Evolutionary conservation across 2,888 invertebrate genomes (phyloP).

Genomic region (Agrilus mali): DNA sequence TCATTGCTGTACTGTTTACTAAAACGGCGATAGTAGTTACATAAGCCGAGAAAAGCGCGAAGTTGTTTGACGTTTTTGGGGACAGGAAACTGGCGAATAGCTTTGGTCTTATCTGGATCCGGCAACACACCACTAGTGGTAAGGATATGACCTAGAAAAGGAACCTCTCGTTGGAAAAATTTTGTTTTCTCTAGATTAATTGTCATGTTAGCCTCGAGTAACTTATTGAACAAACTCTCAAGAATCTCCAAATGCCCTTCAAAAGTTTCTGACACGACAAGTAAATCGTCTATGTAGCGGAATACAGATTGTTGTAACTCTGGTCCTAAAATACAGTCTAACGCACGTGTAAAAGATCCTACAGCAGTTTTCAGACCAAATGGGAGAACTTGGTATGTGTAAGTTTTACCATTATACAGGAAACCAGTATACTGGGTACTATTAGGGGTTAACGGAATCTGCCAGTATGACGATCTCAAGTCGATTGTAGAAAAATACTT

Average conservation of each 20-base stretch:
- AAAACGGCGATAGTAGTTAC: constrained; percentile 4
- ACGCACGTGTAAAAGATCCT: constrained; percentile 11
- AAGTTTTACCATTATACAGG: constrained; percentile 13
- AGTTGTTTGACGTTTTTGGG: constrained; percentile 1
- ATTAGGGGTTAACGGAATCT: constrained; percentile 10
- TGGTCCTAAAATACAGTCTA: constrained; percentile 7
- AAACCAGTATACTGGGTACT: constrained; percentile 11
- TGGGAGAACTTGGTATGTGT: constrained; percentile 20
- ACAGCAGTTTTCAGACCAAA: constrained; percentile 20
- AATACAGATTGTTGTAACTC: constrained; percentile 1
- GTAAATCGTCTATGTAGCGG: constrained; percentile 5
- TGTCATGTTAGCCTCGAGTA: not conserved
- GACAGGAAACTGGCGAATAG: constrained; percentile 1
- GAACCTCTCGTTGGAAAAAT: too few species aligned
- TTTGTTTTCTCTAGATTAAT: not conserved
- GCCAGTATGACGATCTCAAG: constrained; percentile 11
- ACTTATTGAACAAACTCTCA: not conserved
- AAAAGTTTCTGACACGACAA: constrained; percentile 1
- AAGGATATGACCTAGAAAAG: constrained; percentile 2
- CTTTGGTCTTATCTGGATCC: constrained; percentile 3
- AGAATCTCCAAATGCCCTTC: not conserved
- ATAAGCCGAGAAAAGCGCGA: constrained; percentile 4
- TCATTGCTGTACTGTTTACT: not conserved
- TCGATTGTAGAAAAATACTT: constrained; percentile 11
- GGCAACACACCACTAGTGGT: constrained; percentile 2